Percentiles rank a stretch among this genome's conserved stretches.
phyloP scores from a whole-genome alignment of 2,113 vertebrate species.

The Indicator maculatus region DNA sequence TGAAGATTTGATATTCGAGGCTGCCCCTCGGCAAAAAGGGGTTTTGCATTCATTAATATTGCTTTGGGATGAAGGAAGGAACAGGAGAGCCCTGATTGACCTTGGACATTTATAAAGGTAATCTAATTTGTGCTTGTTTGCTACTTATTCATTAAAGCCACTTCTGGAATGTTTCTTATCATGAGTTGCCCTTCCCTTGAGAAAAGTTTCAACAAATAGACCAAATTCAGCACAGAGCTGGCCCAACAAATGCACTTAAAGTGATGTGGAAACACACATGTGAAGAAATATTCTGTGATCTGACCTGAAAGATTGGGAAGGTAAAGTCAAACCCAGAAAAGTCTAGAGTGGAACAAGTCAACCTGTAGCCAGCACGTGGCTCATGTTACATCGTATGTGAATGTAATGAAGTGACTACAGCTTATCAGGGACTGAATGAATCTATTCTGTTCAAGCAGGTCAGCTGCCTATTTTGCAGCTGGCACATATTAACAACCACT shows the following conservation, averaged over 20 bases:
- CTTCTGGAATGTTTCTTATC: conserved; percentile 60
- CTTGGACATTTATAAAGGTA: conserved; percentile 67
- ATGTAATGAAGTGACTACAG: too few species aligned
- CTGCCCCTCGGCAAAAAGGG: conserved; percentile 18
- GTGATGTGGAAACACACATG: not conserved
- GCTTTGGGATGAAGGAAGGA: conserved; percentile 60
- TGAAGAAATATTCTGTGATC: not conserved
- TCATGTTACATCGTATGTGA: not conserved
- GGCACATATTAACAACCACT: not conserved
- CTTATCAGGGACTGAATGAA: not conserved
- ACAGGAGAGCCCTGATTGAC: conserved; percentile 55
- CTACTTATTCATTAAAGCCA: conserved; percentile 70
- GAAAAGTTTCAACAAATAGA: conserved; percentile 60
- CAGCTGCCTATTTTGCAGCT: not conserved
- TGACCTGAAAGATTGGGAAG: not conserved
- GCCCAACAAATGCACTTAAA: not conserved
- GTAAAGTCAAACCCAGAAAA: not conserved
- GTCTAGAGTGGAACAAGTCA: not conserved
- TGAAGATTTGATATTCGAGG: conserved; percentile 48
- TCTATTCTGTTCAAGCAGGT: not conserved
- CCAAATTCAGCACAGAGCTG: conserved; percentile 2
- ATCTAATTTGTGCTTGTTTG: conserved; percentile 70
- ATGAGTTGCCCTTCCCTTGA: conserved; percentile 41
- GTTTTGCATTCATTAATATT: conserved; percentile 69
- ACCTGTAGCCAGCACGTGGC: not conserved